Conservation (phyloP, 2,113 vertebrate species). For the Amia ocellicauda region DNA sequence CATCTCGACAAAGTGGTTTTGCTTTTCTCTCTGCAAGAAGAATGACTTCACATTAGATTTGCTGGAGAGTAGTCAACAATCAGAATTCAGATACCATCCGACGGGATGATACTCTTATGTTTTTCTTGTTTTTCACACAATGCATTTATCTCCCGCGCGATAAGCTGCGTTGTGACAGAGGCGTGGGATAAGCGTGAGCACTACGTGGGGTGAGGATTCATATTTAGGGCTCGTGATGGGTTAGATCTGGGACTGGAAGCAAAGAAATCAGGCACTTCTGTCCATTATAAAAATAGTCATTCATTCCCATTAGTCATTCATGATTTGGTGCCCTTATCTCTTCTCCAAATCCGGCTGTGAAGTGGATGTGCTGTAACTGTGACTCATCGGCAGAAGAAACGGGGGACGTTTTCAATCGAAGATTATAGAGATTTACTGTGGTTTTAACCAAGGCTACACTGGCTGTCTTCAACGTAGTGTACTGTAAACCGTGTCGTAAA, state of each 20-base stretch:
- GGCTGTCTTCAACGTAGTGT: no score
- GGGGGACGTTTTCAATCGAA: not conserved
- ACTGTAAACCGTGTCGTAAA: no score
- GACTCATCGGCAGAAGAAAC: not conserved
- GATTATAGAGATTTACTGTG: not conserved
- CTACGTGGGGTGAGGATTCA: no score
- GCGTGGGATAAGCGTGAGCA: not conserved
- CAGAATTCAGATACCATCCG: constrained; percentile 26
- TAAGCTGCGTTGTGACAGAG: constrained; percentile 31
- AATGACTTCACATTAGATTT: not conserved
- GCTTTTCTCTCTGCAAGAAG: constrained; percentile 12
- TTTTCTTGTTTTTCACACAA: not conserved
- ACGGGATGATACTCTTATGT: constrained; percentile 20
- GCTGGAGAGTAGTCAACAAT: constrained; percentile 19
- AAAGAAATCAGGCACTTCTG: no score
- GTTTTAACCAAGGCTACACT: not conserved
- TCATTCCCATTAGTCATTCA: no score
- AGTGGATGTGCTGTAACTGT: constrained; percentile 10
- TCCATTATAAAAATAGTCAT: no score
- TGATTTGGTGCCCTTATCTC: no score
- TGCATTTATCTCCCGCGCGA: not conserved
- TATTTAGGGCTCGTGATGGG: not conserved
- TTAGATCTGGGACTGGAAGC: not conserved
- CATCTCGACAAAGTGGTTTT: not conserved
- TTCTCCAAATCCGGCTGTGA: constrained; percentile 11